Evolutionary conservation across 2,888 invertebrate genomes (phyloP), one percentile per base, ranked within the genome.

Genomic region (Oligia latruncula): DNA sequence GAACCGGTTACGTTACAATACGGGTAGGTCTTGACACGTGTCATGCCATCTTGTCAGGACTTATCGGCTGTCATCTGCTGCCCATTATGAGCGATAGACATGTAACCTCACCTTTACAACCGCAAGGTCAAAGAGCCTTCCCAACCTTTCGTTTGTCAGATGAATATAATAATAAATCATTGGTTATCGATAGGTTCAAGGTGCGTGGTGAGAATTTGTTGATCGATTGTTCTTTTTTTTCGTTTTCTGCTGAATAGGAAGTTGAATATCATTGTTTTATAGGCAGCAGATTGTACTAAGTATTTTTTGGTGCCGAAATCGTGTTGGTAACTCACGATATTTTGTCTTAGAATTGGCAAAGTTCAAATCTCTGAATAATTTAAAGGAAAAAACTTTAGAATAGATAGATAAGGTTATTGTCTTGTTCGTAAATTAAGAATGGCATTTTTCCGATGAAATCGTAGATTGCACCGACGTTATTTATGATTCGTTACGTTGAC

Each of bases 1-100:
- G 64, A 67, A 80, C 85, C 80, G 83, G 84, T 86, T 84, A 71
- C 72, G 79, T 79, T 86, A 78, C 79, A 77, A 62, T 74, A 77
- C 80, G 40, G 75, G 72, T 71, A 73, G 71, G 64, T 71, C 78
- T 84, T 84, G 89, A 84, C 82, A 79, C 70, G 70, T 80, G 87
- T 83, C 81, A 84, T 74, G 77, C 71, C 87, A 82, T 85, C 83
- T 87, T 83, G 82, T 81, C 85, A 82, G 84, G 89, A 89, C 90
- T 92, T 95, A 95, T 95, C 95, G 85, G 91, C 95, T 95, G 95
- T 95, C 96, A 96, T 96, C 95, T 94, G 89, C 86, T 90, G 91
- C 90, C 94, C 93, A 95, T 95, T 95, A 94, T 94, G 92, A 90
- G 88, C 89, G 87, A 93, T 93, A 93, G 95, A 95, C 94, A 91